Evolutionary conservation across 2,888 invertebrate genomes (phyloP).

Genomic region (Catocala fraxini): DNA sequence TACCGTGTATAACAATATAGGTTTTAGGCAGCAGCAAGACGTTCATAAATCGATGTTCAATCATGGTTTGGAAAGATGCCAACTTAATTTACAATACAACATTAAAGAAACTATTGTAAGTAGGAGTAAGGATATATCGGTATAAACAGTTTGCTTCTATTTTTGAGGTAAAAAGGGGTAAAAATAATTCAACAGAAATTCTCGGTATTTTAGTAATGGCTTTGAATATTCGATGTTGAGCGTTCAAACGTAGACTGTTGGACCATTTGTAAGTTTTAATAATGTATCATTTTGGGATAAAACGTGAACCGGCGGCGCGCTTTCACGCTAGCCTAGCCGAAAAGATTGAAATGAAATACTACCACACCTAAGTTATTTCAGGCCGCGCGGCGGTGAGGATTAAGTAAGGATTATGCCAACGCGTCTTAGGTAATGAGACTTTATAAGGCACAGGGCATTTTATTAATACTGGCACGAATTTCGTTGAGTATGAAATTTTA

Average conservation of each 20-base stretch:
- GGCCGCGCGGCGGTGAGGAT: too few relatives aligned
- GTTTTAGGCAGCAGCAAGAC: too few relatives aligned
- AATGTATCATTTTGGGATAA: slow-evolving; percentile 9
- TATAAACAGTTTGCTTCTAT: too few relatives aligned
- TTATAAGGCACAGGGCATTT: background rate
- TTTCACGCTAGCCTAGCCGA: background rate
- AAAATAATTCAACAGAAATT: slow-evolving; percentile 2
- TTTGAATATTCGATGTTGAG: slow-evolving; percentile 8
- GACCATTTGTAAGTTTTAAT: slow-evolving; percentile 7
- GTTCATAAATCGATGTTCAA: background rate
- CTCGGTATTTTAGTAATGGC: slow-evolving; percentile 4
- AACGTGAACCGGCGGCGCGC: background rate
- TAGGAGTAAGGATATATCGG: too few relatives aligned
- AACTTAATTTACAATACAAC: slow-evolving; percentile 7
- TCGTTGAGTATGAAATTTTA: too few relatives aligned
- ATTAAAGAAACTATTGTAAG: background rate
- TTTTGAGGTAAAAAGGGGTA: background rate
- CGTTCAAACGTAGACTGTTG: slow-evolving; percentile 2
- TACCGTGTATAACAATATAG: too few relatives aligned
- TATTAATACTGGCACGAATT: background rate
- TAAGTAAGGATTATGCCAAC: too few relatives aligned
- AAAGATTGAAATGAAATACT: too few relatives aligned
- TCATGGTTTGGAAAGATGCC: slow-evolving; percentile 32
- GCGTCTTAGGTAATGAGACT: background rate
- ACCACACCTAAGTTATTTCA: too few relatives aligned